Conservation (phyloP, 2,888 invertebrate genomes). For the Macrosoma leucophasiata region DNA sequence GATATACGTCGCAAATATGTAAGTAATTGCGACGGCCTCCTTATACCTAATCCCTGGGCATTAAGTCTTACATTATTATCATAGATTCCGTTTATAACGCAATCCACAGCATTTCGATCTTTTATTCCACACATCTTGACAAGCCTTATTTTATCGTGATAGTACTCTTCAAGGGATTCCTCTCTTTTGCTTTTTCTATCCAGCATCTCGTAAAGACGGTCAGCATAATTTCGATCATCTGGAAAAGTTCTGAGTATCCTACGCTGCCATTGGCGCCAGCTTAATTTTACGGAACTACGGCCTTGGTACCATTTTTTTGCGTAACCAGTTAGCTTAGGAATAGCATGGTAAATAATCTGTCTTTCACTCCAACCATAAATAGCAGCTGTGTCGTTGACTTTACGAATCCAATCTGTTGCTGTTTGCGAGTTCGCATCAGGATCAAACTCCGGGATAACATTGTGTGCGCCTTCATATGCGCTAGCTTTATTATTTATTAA, state of each 20-base stretch:
- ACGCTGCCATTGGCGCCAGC: conserved; percentile 23
- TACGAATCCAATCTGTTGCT: conserved; percentile 17
- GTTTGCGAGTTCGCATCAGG: conserved; percentile 14
- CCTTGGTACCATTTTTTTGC: conserved; percentile 27
- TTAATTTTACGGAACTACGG: conserved; percentile 11
- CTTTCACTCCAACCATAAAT: conserved; percentile 24
- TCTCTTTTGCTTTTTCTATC: conserved; percentile 16
- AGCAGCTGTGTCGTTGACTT: conserved; percentile 21
- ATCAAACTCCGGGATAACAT: conserved; percentile 19
- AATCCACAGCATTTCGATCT: conserved; percentile 16
- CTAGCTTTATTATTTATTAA: too few relatives aligned
- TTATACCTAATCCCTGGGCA: conserved; percentile 10
- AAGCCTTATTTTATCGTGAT: conserved; percentile 14
- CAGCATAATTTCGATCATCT: conserved; percentile 22
- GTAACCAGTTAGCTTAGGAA: conserved; percentile 24
- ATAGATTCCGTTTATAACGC: conserved; percentile 14
- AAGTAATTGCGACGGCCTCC: conserved; percentile 4
- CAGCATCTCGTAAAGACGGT: conserved; percentile 21
- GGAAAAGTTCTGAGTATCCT: conserved; percentile 24
- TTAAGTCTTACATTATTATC: conserved; percentile 13
- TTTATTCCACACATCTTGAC: conserved; percentile 16
- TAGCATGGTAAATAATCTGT: conserved; percentile 20
- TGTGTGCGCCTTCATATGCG: conserved; percentile 8
- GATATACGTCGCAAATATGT: conserved; percentile 11
- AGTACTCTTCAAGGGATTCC: conserved; percentile 23